Percentiles rank a stretch among this genome's conserved stretches.
phyloP scores from a whole-genome alignment of 1,140 invertebrate genomes.

The Saccostrea echinata region DNA sequence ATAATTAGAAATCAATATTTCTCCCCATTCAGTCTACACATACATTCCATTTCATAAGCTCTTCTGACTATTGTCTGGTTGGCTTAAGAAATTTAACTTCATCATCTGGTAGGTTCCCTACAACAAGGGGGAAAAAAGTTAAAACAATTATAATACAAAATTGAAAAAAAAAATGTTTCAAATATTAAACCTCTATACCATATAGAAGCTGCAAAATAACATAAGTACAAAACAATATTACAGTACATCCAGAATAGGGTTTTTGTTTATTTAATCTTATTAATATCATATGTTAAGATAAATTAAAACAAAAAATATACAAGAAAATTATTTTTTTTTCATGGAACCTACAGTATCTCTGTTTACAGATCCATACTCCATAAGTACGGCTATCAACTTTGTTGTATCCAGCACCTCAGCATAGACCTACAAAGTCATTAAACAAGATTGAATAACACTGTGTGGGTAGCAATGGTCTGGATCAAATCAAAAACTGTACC shows the following conservation, averaged over 20 bases:
- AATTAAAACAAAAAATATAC: too few relatives aligned
- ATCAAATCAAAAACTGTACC: neutral
- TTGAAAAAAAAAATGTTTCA: too few relatives aligned
- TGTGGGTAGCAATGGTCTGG: too few relatives aligned
- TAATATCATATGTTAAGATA: neutral
- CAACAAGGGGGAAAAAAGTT: neutral
- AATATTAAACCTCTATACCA: too few relatives aligned
- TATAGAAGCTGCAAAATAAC: too few relatives aligned
- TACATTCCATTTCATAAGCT: neutral
- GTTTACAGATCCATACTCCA: conserved; percentile 45
- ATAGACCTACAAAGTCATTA: conserved; percentile 40
- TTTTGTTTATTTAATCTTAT: neutral
- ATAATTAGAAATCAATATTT: too few relatives aligned
- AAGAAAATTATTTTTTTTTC: neutral
- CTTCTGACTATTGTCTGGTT: neutral
- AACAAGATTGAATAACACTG: too few relatives aligned
- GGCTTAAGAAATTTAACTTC: conserved; percentile 1
- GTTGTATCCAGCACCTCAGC: conserved; percentile 47
- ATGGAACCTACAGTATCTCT: neutral
- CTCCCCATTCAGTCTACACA: neutral
- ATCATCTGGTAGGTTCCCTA: conserved; percentile 17
- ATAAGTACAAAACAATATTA: too few relatives aligned
- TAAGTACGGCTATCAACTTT: conserved; percentile 36
- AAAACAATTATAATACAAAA: too few relatives aligned
- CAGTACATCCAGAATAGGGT: neutral